Evolutionary conservation across 2,888 invertebrate species (phyloP).

Genomic region (Eutolmus rufibarbis): DNA sequence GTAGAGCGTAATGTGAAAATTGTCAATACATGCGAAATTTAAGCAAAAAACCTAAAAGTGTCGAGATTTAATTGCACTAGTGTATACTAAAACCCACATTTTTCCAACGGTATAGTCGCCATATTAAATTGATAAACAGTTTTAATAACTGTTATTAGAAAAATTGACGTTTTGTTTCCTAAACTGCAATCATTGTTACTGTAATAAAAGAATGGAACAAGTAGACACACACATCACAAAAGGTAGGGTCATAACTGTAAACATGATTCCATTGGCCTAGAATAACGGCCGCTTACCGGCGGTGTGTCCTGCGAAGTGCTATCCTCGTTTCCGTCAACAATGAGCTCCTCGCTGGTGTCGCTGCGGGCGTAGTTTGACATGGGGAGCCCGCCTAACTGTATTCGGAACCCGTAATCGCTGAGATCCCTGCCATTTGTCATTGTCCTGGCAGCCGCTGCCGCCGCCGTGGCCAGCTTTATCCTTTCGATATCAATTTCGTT

Average conservation of each 20-base stretch:
- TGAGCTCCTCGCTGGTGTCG: slow-evolving; percentile 63
- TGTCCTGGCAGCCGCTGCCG: slow-evolving; percentile 53
- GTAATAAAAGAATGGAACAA: background rate
- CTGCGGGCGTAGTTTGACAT: slow-evolving; percentile 61
- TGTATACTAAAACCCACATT: background rate
- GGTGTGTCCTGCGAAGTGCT: slow-evolving; percentile 62
- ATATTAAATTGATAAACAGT: background rate
- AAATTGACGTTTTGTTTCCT: background rate
- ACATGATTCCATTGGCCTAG: background rate
- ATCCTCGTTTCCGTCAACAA: slow-evolving; percentile 63
- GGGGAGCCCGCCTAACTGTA: slow-evolving; percentile 62
- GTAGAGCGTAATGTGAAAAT: too few relatives aligned
- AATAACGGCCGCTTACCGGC: slow-evolving; percentile 57
- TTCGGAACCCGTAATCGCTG: slow-evolving; percentile 63
- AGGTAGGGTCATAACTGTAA: background rate
- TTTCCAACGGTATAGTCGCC: background rate
- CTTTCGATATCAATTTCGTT: slow-evolving; percentile 61
- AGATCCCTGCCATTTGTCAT: slow-evolving; percentile 55
- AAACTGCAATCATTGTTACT: too few relatives aligned
- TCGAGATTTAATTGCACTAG: too few relatives aligned
- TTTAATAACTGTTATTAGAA: background rate
- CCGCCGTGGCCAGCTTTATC: slow-evolving; percentile 61
- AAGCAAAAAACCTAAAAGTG: too few relatives aligned
- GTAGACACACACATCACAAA: background rate
- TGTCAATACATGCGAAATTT: too few relatives aligned